A percentile compares a stretch with the other conserved stretches of the same genome.
These are phyloP conservation scores for Carterocephalus palaemon DNA, from an alignment of 2,888 invertebrate species.

Conservation along the genomic window DNA sequence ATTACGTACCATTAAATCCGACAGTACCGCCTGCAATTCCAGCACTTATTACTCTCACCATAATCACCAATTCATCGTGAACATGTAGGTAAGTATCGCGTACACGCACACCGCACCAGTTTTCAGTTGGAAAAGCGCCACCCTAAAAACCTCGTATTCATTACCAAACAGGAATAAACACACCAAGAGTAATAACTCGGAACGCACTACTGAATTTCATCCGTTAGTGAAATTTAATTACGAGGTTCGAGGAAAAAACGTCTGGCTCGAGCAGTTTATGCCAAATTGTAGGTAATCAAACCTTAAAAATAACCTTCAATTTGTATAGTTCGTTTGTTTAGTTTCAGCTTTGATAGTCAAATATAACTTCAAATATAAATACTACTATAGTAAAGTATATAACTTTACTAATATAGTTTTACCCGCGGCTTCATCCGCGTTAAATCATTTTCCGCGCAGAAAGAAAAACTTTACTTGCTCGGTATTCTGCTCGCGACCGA, in stretches of 20 bases:
- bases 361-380: too few relatives aligned
- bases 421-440: too few relatives aligned
- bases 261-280: conserved; percentile 21
- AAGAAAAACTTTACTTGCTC: too few relatives aligned
- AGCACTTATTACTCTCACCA: conserved; percentile 9
- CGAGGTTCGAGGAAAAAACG: conserved; percentile 30
- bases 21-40: conserved; percentile 6
- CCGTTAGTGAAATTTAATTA: conserved; percentile 32
- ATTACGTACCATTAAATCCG: conserved; percentile 12
- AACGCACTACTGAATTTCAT: conserved; percentile 30
- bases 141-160: conserved; percentile 33
- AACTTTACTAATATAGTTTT: too few relatives aligned
- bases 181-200: conserved; percentile 30
- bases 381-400: too few relatives aligned
- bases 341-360: too few relatives aligned
- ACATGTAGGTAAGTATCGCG: background rate
- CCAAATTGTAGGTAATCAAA: conserved; percentile 22
- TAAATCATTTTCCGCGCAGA: too few relatives aligned
- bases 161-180: conserved; percentile 29
- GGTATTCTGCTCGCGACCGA: too few relatives aligned
- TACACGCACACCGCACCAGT: conserved; percentile 1
- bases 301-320: conserved; percentile 15
- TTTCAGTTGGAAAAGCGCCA: conserved; percentile 24
- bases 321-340: conserved; percentile 1
- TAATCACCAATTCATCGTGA: conserved; percentile 7